Base-by-base conservation (phyloP, 2,888 invertebrate species). In the Chromoteleia sp. region DNA sequence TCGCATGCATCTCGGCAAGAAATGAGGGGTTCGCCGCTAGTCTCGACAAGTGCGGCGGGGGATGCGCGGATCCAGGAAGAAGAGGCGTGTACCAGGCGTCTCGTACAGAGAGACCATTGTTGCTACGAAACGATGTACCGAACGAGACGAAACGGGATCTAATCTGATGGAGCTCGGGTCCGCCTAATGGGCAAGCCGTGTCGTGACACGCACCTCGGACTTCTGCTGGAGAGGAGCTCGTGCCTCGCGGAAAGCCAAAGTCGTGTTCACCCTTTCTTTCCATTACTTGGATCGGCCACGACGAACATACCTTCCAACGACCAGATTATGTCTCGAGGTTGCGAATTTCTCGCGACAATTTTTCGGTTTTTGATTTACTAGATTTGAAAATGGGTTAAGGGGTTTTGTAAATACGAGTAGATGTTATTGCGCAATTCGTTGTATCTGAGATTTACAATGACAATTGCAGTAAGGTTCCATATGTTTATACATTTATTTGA, bases 131-230 rank as follows among this genome's bases (percentile, higher is more conserved):
- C 73, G 79, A 77, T 74, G 63, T 82, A 76, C 73, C 68, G 59
- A 83, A 81, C 77, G 81, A 81, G 73, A 89, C 85, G 86, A 88
- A 89, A 86, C 85, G 86, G 89, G 89, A 91, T 90, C 91, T 91
- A 91, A 91, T 91, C 91, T 91, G 91, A 91, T 91, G 90, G 86
- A 88, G 87, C 90, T 78, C 61, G 67, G 90, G 88, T 89, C 90
- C 89, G 89, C 89, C 89, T 91, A 91, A 91, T 91, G 91, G 91
- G 90, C 90, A 91, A 91, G 89, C 91, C 91, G 89, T 91, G 91
- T 91, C 89, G 88, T 88, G 90, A 89, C 90, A 91, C 91, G 91
- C 91, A 91, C 89, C 91, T 89, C 86, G 82, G 86, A 83, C 85
- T 87, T 85, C 82, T 84, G 84, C 84, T 83, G 76, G 43, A 65